Conservation (phyloP, 2,888 invertebrate species). For the Patella depressa region DNA sequence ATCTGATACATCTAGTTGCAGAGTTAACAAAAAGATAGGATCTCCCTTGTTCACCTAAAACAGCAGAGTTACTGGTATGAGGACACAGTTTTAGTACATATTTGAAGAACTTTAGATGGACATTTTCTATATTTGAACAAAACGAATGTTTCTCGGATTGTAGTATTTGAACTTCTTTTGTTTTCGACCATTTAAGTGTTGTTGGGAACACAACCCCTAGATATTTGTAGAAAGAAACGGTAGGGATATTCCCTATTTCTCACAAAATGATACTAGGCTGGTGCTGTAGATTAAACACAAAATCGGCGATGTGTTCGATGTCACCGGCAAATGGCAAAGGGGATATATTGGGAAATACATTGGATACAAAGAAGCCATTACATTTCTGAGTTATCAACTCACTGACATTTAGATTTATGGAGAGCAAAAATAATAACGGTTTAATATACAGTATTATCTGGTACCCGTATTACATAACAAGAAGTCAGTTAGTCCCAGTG, state of each 20-base stretch:
- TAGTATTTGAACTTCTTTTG: not conserved
- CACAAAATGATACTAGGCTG: constrained; percentile 15
- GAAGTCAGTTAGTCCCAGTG: not conserved
- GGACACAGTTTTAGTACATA: too few species aligned
- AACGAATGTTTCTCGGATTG: constrained; percentile 18
- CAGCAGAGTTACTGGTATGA: too few species aligned
- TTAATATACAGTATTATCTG: constrained; percentile 11
- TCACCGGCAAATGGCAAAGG: constrained; percentile 10
- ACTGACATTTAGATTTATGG: constrained; percentile 8
- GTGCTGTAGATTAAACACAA: constrained; percentile 10
- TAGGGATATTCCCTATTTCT: constrained; percentile 7
- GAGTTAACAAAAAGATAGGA: too few species aligned
- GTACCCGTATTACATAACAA: constrained; percentile 5
- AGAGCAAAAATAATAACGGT: not conserved
- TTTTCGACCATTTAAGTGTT: constrained; percentile 11
- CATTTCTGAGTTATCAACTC: not conserved
- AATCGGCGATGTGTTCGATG: constrained; percentile 16
- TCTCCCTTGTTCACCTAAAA: too few species aligned
- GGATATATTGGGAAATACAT: constrained; percentile 10
- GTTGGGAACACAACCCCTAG: constrained; percentile 15
- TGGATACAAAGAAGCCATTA: constrained; percentile 11
- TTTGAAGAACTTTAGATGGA: too few species aligned
- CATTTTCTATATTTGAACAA: not conserved
- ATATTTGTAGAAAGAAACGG: constrained; percentile 8
- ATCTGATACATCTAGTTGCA: too few species aligned